phyloP scores from a whole-genome alignment of 37 sponge, comb jelly and placozoan species.

The Crambe crambe region DNA sequence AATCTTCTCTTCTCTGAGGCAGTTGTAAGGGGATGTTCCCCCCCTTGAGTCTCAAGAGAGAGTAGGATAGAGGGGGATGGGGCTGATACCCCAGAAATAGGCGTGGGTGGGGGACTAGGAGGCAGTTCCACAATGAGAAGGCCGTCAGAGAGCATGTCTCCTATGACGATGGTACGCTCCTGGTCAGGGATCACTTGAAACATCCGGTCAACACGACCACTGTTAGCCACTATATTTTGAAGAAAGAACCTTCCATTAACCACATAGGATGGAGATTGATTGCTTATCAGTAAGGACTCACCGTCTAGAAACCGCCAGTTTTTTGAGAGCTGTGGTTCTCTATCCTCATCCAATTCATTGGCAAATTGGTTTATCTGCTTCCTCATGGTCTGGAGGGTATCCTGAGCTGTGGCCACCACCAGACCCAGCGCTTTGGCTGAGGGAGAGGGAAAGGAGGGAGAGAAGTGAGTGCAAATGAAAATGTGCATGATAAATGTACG shows the following conservation, averaged over 20 bases:
- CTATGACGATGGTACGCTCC: constrained; percentile 49
- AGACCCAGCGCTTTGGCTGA: constrained; percentile 62
- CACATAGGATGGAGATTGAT: no score
- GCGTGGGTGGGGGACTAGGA: neutral
- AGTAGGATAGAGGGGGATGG: constrained; percentile 13
- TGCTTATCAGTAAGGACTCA: no score
- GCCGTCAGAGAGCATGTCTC: constrained; percentile 67
- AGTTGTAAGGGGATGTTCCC: neutral
- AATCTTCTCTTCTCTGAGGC: neutral
- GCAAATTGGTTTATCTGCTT: constrained; percentile 32
- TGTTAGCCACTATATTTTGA: constrained; percentile 22
- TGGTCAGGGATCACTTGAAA: constrained; percentile 71
- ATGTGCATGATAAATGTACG: neutral
- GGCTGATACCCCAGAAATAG: no score
- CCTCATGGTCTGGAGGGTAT: constrained; percentile 45
- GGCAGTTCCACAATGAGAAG: constrained; percentile 46
- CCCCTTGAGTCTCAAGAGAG: constrained; percentile 2
- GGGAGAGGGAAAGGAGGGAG: constrained; percentile 5
- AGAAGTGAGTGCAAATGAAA: neutral
- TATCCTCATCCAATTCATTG: neutral
- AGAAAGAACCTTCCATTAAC: neutral
- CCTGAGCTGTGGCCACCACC: constrained; percentile 39
- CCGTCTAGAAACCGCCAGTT: constrained; percentile 83
- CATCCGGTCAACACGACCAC: constrained; percentile 43
- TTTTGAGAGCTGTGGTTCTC: constrained; percentile 1